phyloP scores from a whole-genome alignment of 2,113 vertebrate species.

The Triplophysa tibetana region DNA sequence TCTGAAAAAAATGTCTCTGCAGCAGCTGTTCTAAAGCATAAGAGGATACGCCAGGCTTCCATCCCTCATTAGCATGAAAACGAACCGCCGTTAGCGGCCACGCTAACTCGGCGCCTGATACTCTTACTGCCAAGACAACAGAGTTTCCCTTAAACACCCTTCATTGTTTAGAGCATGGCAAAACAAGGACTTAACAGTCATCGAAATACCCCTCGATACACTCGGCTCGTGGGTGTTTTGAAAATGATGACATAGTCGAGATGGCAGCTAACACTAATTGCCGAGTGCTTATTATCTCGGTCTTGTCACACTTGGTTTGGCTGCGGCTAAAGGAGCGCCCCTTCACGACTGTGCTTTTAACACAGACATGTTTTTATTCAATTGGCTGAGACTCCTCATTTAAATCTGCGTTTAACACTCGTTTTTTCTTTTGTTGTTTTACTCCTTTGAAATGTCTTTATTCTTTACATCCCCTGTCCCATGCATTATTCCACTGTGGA shows the following conservation, averaged over 20 bases:
- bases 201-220: conserved; percentile 35
- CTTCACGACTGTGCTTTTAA: conserved; percentile 1
- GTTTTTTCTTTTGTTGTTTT: conserved; percentile 26
- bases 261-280: conserved; percentile 52
- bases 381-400: not conserved
- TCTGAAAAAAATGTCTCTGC: conserved; percentile 32
- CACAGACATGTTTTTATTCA: not conserved
- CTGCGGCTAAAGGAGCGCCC: not conserved
- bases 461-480: conserved; percentile 20
- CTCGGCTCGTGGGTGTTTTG: conserved; percentile 34
- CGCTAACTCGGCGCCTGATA: conserved; percentile 34
- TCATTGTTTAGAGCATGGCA: conserved; percentile 23
- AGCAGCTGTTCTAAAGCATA: conserved; percentile 37
- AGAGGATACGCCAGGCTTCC: conserved; percentile 49
- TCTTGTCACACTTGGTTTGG: conserved; percentile 8
- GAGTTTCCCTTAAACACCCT: conserved; percentile 54
- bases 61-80: conserved; percentile 57
- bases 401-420: not conserved
- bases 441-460: not conserved
- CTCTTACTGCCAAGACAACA: conserved; percentile 42
- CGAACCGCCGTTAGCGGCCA: conserved; percentile 39
- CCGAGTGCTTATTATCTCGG: conserved; percentile 39
- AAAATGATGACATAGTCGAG: conserved; percentile 31
- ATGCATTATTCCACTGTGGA: conserved; percentile 44
- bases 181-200: conserved; percentile 43